Percentiles rank a stretch among this genome's conserved stretches.
These are phyloP conservation scores for Gymnothorax reevesii DNA, from an alignment of 2,797 vertebrate genomes.

Conservation along the genomic window DNA sequence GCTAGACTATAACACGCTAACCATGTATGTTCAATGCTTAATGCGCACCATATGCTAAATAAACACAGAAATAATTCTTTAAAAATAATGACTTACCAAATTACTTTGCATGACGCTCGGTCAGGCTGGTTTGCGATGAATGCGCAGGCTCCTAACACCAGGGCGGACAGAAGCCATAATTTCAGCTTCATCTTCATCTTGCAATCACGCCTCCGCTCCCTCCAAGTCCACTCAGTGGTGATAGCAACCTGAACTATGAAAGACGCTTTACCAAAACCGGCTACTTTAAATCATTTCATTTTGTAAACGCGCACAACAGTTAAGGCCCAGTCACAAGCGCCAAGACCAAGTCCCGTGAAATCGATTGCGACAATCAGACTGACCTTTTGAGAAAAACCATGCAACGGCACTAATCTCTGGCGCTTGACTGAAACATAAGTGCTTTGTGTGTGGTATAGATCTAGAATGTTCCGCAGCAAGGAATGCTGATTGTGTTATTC, in stretches of 20 bases:
- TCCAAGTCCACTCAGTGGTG: neutral
- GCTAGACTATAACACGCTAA: neutral
- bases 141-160: neutral
- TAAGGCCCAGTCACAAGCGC: neutral
- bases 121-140: neutral
- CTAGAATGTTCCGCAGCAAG: neutral
- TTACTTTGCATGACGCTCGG: slow-evolving; percentile 44
- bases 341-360: neutral
- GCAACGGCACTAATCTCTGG: neutral
- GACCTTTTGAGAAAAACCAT: neutral
- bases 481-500: neutral
- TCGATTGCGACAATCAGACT: neutral
- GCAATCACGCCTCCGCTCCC: neutral
- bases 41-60: neutral
- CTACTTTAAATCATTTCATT: neutral
- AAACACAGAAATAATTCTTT: neutral
- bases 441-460: neutral
- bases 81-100: slow-evolving; percentile 40
- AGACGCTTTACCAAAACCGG: neutral
- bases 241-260: neutral
- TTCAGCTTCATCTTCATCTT: neutral
- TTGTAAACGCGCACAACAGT: neutral
- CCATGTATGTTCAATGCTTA: neutral
- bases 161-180: neutral
- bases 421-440: neutral